phyloP scores from a whole-genome alignment of 2,888 invertebrate species.

The Allygus modestus region DNA sequence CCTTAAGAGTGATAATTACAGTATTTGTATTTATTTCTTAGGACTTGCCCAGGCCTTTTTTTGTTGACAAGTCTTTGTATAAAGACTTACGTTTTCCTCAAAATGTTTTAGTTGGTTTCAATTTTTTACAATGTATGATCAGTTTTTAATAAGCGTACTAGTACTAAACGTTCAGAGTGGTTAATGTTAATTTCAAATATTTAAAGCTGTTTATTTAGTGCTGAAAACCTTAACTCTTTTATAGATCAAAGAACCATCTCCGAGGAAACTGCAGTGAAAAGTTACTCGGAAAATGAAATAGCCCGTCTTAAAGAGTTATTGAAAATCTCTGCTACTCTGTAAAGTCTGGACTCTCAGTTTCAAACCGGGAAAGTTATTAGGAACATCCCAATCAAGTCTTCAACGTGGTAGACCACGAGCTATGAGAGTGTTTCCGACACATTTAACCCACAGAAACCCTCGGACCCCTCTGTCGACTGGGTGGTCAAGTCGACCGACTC shows the following conservation, averaged over 20 bases:
- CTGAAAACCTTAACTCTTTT: too few species aligned
- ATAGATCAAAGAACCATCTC: background rate
- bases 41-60: too few species aligned
- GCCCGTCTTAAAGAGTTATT: background rate
- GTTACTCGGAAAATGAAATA: background rate
- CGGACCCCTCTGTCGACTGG: background rate
- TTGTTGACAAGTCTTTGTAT: too few species aligned
- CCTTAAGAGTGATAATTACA: too few species aligned
- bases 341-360: background rate
- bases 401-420: background rate
- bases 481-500: conserved; percentile 10
- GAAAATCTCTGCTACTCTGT: background rate
- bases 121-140: too few species aligned
- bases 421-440: background rate
- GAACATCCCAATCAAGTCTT: background rate
- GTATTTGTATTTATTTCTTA: too few species aligned
- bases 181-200: too few species aligned
- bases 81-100: too few species aligned
- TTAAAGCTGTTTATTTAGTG: too few species aligned
- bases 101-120: too few species aligned
- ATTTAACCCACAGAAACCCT: background rate
- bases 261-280: background rate
- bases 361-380: background rate
- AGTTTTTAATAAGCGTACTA: too few species aligned
- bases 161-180: too few species aligned